Conservation (phyloP, 2,113 vertebrate species). For the Aldabrachelys gigantea region DNA sequence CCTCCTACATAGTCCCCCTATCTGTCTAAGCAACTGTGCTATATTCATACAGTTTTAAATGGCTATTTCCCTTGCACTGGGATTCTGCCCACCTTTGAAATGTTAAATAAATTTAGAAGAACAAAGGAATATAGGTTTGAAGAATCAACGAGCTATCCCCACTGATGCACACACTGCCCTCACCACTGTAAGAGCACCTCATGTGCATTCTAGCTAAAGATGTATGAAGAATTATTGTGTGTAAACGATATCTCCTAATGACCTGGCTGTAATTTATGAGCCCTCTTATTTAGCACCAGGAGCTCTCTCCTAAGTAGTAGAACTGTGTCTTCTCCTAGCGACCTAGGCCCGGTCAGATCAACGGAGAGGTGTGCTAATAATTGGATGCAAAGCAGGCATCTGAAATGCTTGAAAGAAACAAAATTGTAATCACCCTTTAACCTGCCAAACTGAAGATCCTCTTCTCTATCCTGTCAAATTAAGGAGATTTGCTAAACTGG, state of each 20-base stretch:
- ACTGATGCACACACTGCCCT: background rate
- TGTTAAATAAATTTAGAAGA: background rate
- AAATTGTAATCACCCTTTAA: too few relatives aligned
- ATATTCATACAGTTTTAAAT: background rate
- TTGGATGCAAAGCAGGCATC: too few relatives aligned
- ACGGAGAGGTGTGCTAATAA: too few relatives aligned
- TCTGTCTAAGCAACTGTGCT: background rate
- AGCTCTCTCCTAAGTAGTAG: too few relatives aligned
- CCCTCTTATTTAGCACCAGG: too few relatives aligned
- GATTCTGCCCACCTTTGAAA: background rate
- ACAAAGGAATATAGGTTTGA: background rate
- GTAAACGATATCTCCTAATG: slow-evolving; percentile 11
- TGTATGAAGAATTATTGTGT: slow-evolving; percentile 17
- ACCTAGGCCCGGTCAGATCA: too few relatives aligned
- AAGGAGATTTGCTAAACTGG: too few relatives aligned
- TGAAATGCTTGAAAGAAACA: too few relatives aligned
- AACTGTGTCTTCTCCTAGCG: too few relatives aligned
- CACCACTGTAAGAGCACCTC: background rate
- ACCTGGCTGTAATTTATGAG: slow-evolving; percentile 18
- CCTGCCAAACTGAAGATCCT: too few relatives aligned
- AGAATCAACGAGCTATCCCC: background rate
- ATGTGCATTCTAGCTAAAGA: background rate
- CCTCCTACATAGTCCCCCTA: background rate
- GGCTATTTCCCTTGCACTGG: accelerated
- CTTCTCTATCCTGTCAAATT: too few relatives aligned